phyloP scores from a whole-genome alignment of 2,113 vertebrate genomes.

The Hydropotes inermis region DNA sequence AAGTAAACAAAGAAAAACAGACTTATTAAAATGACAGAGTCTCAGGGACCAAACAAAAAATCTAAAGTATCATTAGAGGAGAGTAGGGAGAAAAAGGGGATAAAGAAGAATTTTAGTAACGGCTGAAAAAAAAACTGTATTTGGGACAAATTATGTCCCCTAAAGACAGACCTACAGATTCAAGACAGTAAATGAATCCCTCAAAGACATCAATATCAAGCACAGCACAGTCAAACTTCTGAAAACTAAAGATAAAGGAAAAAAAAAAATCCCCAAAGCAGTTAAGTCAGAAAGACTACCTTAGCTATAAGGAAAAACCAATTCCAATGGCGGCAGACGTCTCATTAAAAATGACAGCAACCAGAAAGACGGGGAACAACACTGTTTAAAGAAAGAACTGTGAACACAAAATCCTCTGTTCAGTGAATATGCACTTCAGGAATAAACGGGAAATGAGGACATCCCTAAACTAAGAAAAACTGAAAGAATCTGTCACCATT shows the following conservation, averaged over 20 bases:
- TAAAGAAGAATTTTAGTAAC: neutral
- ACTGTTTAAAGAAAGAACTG: neutral
- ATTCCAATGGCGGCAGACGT: neutral
- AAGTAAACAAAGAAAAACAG: neutral
- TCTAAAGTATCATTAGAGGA: neutral
- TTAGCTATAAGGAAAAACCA: neutral
- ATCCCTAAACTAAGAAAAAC: neutral
- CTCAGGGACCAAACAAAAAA: neutral
- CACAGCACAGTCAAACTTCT: slow-evolving; percentile 7
- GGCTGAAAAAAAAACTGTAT: neutral
- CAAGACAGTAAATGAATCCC: neutral
- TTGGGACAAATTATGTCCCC: neutral
- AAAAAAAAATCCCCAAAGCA: neutral
- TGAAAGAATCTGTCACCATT: neutral
- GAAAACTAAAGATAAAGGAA: neutral
- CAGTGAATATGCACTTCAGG: neutral
- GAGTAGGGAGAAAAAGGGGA: neutral
- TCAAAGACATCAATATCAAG: neutral
- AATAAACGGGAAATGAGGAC: slow-evolving; percentile 8
- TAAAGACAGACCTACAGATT: neutral
- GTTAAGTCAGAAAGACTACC: neutral
- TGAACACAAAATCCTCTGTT: neutral
- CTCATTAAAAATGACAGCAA: neutral
- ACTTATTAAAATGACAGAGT: neutral
- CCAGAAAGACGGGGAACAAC: neutral